Conservation (phyloP, 2,888 invertebrate species). For the Melinopterus prodromus region DNA sequence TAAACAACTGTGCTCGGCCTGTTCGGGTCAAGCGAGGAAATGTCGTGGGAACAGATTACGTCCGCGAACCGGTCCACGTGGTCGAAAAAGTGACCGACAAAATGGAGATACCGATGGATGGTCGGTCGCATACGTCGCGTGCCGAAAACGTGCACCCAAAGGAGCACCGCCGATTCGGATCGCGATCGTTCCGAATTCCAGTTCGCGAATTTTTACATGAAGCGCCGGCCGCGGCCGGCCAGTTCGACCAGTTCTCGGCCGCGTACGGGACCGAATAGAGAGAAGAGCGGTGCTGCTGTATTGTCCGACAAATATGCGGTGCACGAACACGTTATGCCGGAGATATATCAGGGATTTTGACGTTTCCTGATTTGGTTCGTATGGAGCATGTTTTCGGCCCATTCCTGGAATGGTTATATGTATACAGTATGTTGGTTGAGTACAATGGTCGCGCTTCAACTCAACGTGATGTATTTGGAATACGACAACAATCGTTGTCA, state of each 20-base stretch:
- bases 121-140: conserved; percentile 41
- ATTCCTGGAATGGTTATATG: neutral
- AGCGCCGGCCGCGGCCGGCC: neutral
- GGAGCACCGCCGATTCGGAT: neutral
- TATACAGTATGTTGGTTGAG: neutral
- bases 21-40: neutral
- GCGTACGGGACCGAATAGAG: neutral
- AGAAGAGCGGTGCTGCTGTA: neutral
- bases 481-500: neutral
- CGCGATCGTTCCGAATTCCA: neutral
- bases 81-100: conserved; percentile 4
- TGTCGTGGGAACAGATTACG: neutral
- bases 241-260: neutral
- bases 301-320: neutral
- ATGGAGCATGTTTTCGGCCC: neutral
- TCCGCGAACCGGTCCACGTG: conserved; percentile 4
- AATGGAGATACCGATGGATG: neutral
- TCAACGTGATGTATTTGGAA: neutral
- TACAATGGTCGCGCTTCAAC: neutral
- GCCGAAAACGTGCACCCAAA: conserved; percentile 28
- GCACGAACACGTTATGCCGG: neutral
- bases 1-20: neutral
- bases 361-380: neutral
- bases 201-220: neutral
- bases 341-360: neutral